Conservation (phyloP, 2,888 invertebrate genomes). For the Plebejus anna region DNA sequence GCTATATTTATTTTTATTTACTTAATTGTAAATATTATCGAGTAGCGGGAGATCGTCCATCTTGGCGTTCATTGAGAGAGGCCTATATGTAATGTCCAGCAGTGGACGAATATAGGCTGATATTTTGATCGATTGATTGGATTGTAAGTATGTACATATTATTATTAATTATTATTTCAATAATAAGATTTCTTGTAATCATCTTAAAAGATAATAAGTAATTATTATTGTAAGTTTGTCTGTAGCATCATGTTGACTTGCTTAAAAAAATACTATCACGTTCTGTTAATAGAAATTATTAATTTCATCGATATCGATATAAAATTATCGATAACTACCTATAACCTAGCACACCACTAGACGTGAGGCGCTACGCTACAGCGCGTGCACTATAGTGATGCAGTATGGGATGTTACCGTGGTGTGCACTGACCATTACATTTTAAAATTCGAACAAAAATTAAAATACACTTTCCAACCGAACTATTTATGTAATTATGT, state of each 20-base stretch:
- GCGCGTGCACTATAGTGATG: slow-evolving; percentile 69
- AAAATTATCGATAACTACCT: neutral
- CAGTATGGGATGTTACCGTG: slow-evolving; percentile 60
- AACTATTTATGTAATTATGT: slow-evolving; percentile 8
- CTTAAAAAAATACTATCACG: neutral
- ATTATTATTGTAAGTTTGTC: too few species aligned
- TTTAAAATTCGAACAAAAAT: slow-evolving; percentile 31
- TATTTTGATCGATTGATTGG: too few species aligned
- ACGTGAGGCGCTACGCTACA: slow-evolving; percentile 61
- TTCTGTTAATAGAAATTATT: neutral
- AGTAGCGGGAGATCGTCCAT: too few species aligned
- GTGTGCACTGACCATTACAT: slow-evolving; percentile 58
- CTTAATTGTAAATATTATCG: too few species aligned
- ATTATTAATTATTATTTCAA: too few species aligned
- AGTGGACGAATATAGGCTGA: too few species aligned
- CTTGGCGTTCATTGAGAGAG: too few species aligned
- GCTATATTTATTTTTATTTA: too few species aligned
- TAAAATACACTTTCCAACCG: slow-evolving; percentile 22
- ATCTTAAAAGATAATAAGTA: too few species aligned
- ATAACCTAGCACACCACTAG: slow-evolving; percentile 52
- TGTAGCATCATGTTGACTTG: neutral
- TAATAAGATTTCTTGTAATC: too few species aligned
- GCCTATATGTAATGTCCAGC: too few species aligned
- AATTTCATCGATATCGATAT: neutral
- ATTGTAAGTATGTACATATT: too few species aligned